Base-by-base conservation (phyloP, 2,888 invertebrate genomes). In the Danaus chrysippus region DNA sequence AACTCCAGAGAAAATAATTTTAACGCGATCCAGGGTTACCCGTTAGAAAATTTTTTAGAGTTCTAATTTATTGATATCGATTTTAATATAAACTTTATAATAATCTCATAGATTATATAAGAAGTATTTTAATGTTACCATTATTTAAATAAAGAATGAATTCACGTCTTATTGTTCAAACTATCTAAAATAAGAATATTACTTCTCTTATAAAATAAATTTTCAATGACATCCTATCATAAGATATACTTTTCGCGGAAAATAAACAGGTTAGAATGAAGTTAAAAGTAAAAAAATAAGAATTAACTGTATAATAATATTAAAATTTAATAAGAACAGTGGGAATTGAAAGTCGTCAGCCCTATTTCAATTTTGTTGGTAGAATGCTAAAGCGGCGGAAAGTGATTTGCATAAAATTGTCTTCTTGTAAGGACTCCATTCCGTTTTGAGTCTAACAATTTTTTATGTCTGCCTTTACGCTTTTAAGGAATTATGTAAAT, bases 331-430 rank as follows among this genome's bases (percentile, higher is more conserved):
- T 34, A 34, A 34, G 8, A 8, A 34, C 23, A 34, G 23, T 34
- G 3, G 3, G 8, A 34, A 34, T 34, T 34, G 23, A 34, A 34
- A 34, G 23, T 8, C 63, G 73, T 10, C 73, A 84, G 66, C 82
- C 83, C 84, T 83, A 60, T 59, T 61, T 62, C 65, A 71, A 74
- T 79, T 83, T 85, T 81, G 79, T 82, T 78, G 78, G 83, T 79
- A 77, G 79, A 83, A 84, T 60, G 84, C 77, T 86, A 85, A 88
- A 87, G 82, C 81, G 80, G 83, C 84, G 84, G 84, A 85, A 86
- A 85, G 86, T 83, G 84, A 87, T 88, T 88, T 82, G 82, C 86
- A 88, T 88, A 85, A 86, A 88, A 86, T 84, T 84, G 82, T 84
- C 87, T 87, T 84, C 86, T 84, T 86, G 78, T 79, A 79, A 81